A percentile compares a stretch with the other conserved stretches of the same genome.
Conservation (phyloP, 2,888 invertebrate genomes). For the Agonopterix arenella region DNA sequence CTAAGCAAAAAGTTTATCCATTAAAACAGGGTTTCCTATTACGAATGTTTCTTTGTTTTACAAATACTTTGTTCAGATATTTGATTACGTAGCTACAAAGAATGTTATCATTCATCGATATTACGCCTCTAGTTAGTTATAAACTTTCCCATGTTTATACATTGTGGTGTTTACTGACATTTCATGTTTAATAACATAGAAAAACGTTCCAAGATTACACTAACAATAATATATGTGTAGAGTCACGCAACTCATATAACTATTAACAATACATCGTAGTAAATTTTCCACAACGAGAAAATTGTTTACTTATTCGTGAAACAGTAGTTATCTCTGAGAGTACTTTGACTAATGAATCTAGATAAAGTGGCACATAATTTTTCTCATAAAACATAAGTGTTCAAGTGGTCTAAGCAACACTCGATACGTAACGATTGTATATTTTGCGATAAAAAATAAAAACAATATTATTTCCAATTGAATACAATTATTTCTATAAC, state of each 20-base stretch:
- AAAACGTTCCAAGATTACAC: conserved; percentile 22
- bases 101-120: neutral
- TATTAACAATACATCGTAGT: conserved; percentile 39
- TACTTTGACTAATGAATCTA: conserved; percentile 26
- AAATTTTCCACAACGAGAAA: conserved; percentile 60
- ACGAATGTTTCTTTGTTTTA: conserved; percentile 1
- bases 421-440: too few species aligned
- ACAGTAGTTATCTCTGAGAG: conserved; percentile 29
- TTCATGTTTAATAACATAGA: conserved; percentile 49
- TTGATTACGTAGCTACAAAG: too few species aligned
- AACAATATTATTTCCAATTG: too few species aligned
- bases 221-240: conserved; percentile 28
- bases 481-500: too few species aligned
- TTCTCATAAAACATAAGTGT: neutral
- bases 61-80: too few species aligned
- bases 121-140: conserved; percentile 8
- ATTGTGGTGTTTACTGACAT: conserved; percentile 28
- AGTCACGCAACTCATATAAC: conserved; percentile 39
- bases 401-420: too few species aligned
- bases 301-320: conserved; percentile 44
- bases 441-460: too few species aligned
- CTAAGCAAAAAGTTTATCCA: too few species aligned
- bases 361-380: conserved; percentile 14
- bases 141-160: conserved; percentile 42
- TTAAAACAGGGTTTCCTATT: neutral